Percentiles rank a stretch among this genome's conserved stretches.
phyloP scores from a whole-genome alignment of 2,888 invertebrate species.

The Entomobrya proxima region DNA sequence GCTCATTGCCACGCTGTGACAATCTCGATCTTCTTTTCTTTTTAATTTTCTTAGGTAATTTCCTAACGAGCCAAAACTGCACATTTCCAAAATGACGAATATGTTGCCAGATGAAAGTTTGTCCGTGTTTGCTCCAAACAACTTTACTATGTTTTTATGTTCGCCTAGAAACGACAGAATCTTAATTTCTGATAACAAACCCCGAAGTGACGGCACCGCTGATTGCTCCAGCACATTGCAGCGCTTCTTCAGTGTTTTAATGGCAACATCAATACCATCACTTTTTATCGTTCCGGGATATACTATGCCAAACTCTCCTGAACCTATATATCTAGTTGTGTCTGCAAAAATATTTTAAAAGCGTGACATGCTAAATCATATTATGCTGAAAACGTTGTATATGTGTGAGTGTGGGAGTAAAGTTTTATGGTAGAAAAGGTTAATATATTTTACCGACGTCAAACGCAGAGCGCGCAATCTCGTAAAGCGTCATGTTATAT shows the following conservation, averaged over 20 bases:
- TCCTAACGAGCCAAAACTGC: background rate
- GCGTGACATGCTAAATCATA: no score
- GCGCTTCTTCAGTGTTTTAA: background rate
- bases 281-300: background rate
- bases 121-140: background rate
- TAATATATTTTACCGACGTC: no score
- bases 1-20: no score
- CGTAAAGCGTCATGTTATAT: no score
- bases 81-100: background rate
- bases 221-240: no score
- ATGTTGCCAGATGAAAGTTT: background rate
- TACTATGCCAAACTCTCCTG: background rate
- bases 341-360: no score
- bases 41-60: background rate
- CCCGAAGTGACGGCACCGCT: no score
- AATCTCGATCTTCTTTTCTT: background rate
- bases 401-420: no score
- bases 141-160: background rate
- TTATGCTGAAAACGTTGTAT: no score
- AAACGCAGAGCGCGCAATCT: no score
- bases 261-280: background rate
- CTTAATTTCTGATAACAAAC: background rate
- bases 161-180: background rate
- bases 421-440: no score
- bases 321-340: background rate